Percentiles rank a stretch among this genome's conserved stretches.
Conservation (phyloP, 2,888 invertebrate species). For the Callimorpha dominula region DNA sequence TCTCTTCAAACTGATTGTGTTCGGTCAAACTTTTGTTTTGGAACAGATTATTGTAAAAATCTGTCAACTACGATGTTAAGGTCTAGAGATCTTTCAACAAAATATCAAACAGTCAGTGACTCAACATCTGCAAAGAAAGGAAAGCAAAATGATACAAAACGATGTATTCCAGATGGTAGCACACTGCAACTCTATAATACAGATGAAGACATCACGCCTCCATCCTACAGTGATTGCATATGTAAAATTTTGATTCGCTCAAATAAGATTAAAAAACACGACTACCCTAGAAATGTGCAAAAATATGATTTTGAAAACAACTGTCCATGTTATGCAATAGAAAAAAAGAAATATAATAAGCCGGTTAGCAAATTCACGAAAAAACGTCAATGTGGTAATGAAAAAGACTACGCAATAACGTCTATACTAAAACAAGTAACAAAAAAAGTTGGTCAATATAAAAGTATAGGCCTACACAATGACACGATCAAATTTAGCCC, state of each 20-base stretch:
- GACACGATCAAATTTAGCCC: neutral
- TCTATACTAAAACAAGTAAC: neutral
- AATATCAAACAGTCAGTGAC: constrained; percentile 1
- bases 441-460: neutral
- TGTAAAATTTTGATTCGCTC: neutral
- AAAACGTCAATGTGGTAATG: neutral
- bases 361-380: neutral
- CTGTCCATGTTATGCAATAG: neutral
- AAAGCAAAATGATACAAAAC: neutral
- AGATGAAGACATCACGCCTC: neutral
- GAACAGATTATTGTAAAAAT: neutral
- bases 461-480: neutral
- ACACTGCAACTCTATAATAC: neutral
- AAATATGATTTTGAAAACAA: neutral
- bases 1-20: too few species aligned
- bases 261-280: neutral
- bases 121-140: neutral
- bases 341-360: neutral
- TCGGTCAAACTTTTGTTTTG: neutral
- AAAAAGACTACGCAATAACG: constrained; percentile 1
- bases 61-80: neutral
- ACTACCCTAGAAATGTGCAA: constrained; percentile 1
- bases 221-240: neutral
- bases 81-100: neutral
- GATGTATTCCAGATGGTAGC: neutral